Percentiles rank a stretch among this genome's conserved stretches.
These are phyloP conservation scores for Pseudeuparius sepicola DNA, from an alignment of 2,888 invertebrate species.

Conservation along the genomic window DNA sequence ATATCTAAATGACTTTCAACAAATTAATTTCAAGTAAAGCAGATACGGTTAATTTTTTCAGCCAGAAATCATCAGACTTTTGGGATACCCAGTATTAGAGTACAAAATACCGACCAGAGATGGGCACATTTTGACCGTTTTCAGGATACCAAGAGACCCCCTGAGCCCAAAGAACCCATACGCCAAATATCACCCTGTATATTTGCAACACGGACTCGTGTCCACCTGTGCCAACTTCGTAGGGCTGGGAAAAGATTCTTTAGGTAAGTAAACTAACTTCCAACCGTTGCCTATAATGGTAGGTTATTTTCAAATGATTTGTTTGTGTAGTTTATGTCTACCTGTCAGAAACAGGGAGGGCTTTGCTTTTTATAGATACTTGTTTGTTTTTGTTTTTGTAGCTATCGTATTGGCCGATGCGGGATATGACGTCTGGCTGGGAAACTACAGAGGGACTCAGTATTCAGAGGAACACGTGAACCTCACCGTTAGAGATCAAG, in stretches of 20 bases:
- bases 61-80: constrained; percentile 39
- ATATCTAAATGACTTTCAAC: no score
- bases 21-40: no score
- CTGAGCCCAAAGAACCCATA: constrained; percentile 21
- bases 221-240: constrained; percentile 32
- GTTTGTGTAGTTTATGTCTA: not conserved
- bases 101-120: constrained; percentile 41
- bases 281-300: not conserved
- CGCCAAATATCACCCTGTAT: constrained; percentile 30
- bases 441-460: constrained; percentile 37
- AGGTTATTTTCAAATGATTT: constrained; percentile 8
- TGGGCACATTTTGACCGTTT: constrained; percentile 41
- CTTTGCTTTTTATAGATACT: no score
- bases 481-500: constrained; percentile 29
- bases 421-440: constrained; percentile 48
- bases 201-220: constrained; percentile 35
- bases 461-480: constrained; percentile 34
- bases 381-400: no score
- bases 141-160: constrained; percentile 35
- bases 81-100: constrained; percentile 39
- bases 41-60: no score
- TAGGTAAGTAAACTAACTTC: constrained; percentile 29
- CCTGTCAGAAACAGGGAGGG: not conserved
- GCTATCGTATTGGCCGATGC: constrained; percentile 42
- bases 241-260: constrained; percentile 32